Evolutionary conservation across 92 coral and sea anemone genomes (phyloP).

Genomic region (Plumapathes pennacea): DNA sequence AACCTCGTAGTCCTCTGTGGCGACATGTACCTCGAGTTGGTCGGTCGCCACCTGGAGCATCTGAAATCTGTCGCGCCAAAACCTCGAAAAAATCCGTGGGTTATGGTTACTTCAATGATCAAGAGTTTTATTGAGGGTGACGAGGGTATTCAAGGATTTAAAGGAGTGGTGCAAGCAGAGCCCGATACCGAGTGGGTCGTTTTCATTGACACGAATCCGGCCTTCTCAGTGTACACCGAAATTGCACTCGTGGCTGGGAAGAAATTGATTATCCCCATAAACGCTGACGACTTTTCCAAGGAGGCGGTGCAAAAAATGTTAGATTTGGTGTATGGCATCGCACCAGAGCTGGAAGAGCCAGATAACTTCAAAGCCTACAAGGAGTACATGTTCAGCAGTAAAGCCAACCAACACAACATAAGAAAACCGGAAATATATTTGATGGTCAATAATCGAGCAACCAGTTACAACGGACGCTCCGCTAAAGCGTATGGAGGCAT

Average conservation of each 20-base stretch:
- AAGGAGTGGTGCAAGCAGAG: neutral
- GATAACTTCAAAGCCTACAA: neutral
- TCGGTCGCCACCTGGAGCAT: constrained; percentile 9
- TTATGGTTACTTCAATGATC: neutral
- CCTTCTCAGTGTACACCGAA: constrained; percentile 17
- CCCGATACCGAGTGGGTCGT: constrained; percentile 2
- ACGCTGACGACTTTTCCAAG: constrained; percentile 9
- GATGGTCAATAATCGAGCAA: constrained; percentile 9
- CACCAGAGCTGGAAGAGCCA: neutral
- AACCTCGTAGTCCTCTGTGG: constrained; percentile 9
- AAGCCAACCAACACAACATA: neutral
- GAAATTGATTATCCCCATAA: constrained; percentile 16
- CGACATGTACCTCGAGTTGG: constrained; percentile 19
- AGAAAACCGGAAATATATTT: constrained; percentile 8
- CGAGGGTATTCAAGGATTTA: neutral
- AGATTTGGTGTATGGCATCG: constrained; percentile 13
- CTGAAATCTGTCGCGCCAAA: neutral
- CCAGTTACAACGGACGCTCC: neutral
- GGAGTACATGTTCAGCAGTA: constrained; percentile 3
- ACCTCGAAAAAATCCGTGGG: neutral
- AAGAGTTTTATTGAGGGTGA: constrained; percentile 10
- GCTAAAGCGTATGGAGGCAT: neutral
- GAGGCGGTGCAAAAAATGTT: constrained; percentile 6
- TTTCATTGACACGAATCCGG: constrained; percentile 20
- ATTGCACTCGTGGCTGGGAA: constrained; percentile 20